These are phyloP conservation scores for Clarias batrachus DNA, from an alignment of 2,113 vertebrate species.

Conservation along the genomic window DNA sequence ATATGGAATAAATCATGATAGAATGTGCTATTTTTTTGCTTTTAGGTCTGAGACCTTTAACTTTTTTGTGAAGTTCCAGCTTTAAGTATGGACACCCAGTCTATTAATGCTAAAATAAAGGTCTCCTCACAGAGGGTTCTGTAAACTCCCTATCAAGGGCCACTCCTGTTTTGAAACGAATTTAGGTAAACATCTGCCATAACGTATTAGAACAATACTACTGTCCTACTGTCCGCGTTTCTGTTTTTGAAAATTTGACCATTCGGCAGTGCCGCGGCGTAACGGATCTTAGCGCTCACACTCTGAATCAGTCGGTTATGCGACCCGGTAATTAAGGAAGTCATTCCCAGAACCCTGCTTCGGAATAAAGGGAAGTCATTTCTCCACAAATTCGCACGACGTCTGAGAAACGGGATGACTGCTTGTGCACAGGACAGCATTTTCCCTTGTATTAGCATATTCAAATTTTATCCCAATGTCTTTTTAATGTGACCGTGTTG, in stretches of 20 bases:
- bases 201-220: too few relatives aligned
- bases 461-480: slow-evolving; percentile 50
- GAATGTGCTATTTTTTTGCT: not conserved
- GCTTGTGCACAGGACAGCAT: slow-evolving; percentile 43
- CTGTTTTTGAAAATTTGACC: not conserved
- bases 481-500: slow-evolving; percentile 50
- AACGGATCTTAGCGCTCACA: not conserved
- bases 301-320: slow-evolving; percentile 5
- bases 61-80: not conserved
- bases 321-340: slow-evolving; percentile 1
- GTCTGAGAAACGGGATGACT: slow-evolving; percentile 1
- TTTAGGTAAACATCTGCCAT: too few relatives aligned
- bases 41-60: not conserved
- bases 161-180: not conserved
- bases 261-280: not conserved
- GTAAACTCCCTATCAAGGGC: not conserved
- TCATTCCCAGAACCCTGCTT: slow-evolving; percentile 14
- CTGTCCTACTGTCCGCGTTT: too few relatives aligned
- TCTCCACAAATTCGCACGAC: slow-evolving; percentile 15
- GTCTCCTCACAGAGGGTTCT: not conserved
- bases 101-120: not conserved
- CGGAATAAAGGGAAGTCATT: slow-evolving; percentile 6
- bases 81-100: not conserved
- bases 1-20: not conserved
- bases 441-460: slow-evolving; percentile 36